Evolutionary conservation across 2,797 vertebrate species (phyloP).

Genomic region (Macropus fuliginosus): DNA sequence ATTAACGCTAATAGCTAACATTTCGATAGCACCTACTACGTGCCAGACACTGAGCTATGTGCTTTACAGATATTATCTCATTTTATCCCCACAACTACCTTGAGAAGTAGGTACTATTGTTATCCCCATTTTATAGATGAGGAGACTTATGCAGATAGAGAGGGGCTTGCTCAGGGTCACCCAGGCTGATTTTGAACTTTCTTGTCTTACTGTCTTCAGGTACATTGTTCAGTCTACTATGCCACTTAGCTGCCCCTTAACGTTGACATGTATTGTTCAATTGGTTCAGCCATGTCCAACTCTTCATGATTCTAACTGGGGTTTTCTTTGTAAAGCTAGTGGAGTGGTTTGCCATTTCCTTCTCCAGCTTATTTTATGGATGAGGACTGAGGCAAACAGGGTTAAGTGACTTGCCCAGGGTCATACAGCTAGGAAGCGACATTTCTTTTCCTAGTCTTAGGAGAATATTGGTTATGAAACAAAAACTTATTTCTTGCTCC

Average conservation of each 20-base stretch:
- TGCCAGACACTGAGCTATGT: too few species aligned
- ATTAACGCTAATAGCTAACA: not conserved
- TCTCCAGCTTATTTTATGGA: not conserved
- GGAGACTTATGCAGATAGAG: not conserved
- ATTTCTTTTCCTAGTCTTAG: conserved; percentile 20
- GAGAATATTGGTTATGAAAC: conserved; percentile 34
- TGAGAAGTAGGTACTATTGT: not conserved
- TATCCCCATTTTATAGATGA: not conserved
- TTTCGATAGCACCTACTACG: not conserved
- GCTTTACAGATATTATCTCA: not conserved
- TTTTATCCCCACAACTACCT: not conserved
- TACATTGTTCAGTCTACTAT: not conserved
- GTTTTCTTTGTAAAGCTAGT: not conserved
- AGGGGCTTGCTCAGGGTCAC: not conserved
- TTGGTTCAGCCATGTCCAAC: not conserved
- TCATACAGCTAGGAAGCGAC: not conserved
- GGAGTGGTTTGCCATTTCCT: not conserved
- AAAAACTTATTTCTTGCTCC: conserved; percentile 30
- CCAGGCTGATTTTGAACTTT: not conserved
- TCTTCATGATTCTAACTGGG: not conserved
- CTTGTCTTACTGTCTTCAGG: not conserved
- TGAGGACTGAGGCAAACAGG: not conserved
- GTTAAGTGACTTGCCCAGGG: not conserved
- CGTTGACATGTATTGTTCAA: not conserved
- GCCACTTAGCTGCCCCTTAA: not conserved